Conservation (phyloP, 2,797 vertebrate genomes). For the Mycteria americana region DNA sequence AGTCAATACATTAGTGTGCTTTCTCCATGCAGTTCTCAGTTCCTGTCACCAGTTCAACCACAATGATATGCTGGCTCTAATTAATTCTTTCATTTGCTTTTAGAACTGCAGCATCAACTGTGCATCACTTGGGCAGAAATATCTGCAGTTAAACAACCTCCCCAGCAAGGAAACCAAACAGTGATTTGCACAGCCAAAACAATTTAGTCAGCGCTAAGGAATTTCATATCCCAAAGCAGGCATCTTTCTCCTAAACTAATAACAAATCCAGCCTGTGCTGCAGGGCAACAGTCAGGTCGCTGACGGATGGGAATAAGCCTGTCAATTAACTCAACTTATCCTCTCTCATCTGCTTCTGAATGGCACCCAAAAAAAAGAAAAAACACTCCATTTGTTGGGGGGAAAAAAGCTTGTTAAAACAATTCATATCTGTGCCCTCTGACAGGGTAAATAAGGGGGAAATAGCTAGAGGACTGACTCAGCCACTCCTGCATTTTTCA, state of each 20-base stretch:
- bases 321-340: background rate
- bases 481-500: background rate
- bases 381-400: background rate
- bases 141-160: background rate
- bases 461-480: background rate
- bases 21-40: background rate
- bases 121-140: background rate
- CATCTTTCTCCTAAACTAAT: background rate
- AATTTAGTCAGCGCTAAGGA: background rate
- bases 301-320: background rate
- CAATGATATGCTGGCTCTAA: background rate
- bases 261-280: background rate
- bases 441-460: background rate
- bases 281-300: background rate
- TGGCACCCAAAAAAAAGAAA: background rate
- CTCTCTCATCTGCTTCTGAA: background rate
- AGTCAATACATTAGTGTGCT: background rate
- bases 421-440: background rate
- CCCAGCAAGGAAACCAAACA: background rate
- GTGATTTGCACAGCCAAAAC: background rate
- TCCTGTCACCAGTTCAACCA: background rate
- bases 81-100: background rate
- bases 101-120: background rate
- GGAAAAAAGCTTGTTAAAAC: background rate
- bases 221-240: background rate